Conservation (phyloP, 2,797 vertebrate genomes). For the Hydrophis major region DNA sequence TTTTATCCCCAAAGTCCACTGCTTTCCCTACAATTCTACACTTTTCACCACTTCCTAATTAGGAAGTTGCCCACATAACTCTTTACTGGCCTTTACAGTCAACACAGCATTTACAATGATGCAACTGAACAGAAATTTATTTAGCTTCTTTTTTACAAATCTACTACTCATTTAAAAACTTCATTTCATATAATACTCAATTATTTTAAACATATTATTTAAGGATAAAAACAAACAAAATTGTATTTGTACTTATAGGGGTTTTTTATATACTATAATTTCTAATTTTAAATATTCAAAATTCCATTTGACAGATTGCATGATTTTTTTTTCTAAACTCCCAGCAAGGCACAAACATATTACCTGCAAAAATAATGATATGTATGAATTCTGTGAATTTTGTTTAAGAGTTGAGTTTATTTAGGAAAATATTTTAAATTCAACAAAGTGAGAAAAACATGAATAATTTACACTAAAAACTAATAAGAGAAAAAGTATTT, state of each 20-base stretch:
- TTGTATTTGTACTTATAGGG: background rate
- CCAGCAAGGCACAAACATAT: background rate
- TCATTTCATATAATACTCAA: background rate
- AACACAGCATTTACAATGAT: background rate
- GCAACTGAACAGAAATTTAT: background rate
- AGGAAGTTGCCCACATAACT: background rate
- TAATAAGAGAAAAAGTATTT: background rate
- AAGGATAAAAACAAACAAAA: background rate
- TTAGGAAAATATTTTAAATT: background rate
- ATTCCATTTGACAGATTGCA: background rate
- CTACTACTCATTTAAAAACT: background rate
- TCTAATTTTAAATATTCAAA: background rate
- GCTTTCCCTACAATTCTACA: background rate
- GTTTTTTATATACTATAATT: background rate
- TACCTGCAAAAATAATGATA: background rate
- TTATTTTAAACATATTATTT: background rate
- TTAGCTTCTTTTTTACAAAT: background rate
- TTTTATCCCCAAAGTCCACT: background rate
- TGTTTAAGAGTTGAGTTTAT: background rate
- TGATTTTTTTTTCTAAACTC: background rate
- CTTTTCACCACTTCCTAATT: background rate
- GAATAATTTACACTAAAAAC: background rate
- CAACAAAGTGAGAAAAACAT: background rate
- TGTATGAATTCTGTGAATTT: background rate
- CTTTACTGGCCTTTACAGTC: background rate